These are phyloP conservation scores for Lutraria lutraria DNA, from an alignment of 2,888 invertebrate genomes.

Conservation along the genomic window DNA sequence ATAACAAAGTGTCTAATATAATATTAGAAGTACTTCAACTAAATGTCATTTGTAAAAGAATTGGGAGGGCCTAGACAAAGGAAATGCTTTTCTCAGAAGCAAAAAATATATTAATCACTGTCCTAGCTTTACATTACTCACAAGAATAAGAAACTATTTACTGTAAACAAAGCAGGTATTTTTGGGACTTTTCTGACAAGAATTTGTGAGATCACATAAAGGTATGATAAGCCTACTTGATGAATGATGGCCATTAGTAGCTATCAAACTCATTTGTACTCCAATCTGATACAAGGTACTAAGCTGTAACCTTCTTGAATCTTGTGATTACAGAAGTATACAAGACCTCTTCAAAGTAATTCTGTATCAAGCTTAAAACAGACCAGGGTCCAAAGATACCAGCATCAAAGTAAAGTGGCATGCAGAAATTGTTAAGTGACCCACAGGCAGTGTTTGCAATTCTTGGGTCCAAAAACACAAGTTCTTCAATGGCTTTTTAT, in stretches of 20 bases:
- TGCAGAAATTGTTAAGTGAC: too few species aligned
- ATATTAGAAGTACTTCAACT: neutral
- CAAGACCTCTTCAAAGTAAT: neutral
- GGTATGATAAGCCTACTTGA: constrained; percentile 40
- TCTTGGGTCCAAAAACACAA: too few species aligned
- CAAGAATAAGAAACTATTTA: constrained; percentile 3
- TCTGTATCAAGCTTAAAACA: too few species aligned
- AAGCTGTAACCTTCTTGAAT: neutral
- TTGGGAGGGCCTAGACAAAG: neutral
- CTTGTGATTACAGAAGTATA: neutral
- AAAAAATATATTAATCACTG: constrained; percentile 14
- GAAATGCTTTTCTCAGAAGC: neutral
- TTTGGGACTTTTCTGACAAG: constrained; percentile 3
- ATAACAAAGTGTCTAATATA: neutral
- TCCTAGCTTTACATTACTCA: neutral
- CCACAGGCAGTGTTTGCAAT: too few species aligned
- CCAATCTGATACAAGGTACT: constrained; percentile 39
- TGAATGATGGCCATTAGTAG: constrained; percentile 51
- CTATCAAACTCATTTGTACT: constrained; percentile 60
- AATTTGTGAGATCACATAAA: constrained; percentile 4
- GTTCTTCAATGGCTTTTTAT: too few species aligned
- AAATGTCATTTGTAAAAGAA: neutral
- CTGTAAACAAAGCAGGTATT: constrained; percentile 27
- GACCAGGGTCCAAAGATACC: too few species aligned
- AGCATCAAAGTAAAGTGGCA: too few species aligned